These are phyloP conservation scores for Sinocyclocheilus grahami DNA, from an alignment of 2,113 vertebrate species.

Conservation along the genomic window DNA sequence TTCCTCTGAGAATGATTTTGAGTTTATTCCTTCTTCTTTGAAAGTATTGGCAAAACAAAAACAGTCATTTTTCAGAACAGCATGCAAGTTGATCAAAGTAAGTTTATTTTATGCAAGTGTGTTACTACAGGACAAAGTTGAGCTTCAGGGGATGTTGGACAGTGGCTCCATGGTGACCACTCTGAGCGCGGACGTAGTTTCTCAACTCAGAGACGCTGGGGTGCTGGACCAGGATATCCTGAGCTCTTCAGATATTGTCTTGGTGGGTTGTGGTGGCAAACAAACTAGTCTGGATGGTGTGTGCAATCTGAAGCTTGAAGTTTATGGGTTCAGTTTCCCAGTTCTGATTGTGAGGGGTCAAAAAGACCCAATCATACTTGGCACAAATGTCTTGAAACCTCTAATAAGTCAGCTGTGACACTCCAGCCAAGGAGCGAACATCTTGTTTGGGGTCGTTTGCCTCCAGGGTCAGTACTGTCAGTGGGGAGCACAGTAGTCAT, in stretches of 20 bases:
- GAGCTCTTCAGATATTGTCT: conserved; percentile 3
- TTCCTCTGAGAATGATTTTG: conserved; percentile 23
- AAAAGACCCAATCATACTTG: no score
- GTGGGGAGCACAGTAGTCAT: conserved; percentile 44
- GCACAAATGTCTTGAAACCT: no score
- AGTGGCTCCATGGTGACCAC: conserved; percentile 36
- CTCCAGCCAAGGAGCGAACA: conserved; percentile 44
- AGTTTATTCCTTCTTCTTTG: not conserved
- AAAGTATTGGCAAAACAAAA: not conserved
- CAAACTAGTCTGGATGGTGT: conserved; percentile 14
- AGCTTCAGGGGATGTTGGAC: conserved; percentile 36
- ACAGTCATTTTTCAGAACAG: not conserved
- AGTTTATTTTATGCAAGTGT: conserved; percentile 17
- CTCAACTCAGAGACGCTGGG: conserved; percentile 6
- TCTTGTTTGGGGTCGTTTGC: conserved; percentile 43
- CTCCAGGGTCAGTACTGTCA: not conserved
- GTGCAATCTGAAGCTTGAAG: not conserved
- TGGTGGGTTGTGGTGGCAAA: conserved; percentile 40
- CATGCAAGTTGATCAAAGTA: conserved; percentile 14
- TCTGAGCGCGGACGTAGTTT: not conserved
- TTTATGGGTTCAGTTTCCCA: conserved; percentile 18
- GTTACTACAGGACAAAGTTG: not conserved
- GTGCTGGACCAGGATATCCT: not conserved
- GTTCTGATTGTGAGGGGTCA: not conserved
- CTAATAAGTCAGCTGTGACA: not conserved